These are phyloP conservation scores for Hydrozoanthus tunicans DNA, from an alignment of 64 coral and sea anemone genomes.

Conservation along the genomic window DNA sequence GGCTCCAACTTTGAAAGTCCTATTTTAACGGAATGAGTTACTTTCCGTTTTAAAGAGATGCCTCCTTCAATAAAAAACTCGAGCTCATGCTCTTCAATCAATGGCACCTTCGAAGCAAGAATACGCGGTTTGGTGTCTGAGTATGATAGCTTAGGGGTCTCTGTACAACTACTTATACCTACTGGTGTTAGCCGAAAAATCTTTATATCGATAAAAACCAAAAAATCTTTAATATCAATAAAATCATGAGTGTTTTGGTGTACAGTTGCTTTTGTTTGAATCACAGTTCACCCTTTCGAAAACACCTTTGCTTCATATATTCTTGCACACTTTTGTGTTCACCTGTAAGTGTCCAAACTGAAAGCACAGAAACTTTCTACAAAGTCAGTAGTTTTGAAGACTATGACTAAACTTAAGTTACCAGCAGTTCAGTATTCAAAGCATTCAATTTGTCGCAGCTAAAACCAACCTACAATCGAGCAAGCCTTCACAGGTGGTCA, in stretches of 20 bases:
- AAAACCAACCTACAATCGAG: conserved; percentile 5
- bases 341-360: no score
- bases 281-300: neutral
- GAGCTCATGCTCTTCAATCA: no score
- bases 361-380: neutral
- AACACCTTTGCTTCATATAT: neutral
- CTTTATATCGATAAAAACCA: neutral
- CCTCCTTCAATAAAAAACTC: no score
- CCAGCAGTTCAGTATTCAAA: neutral
- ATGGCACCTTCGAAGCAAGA: no score
- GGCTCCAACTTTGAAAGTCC: no score
- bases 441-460: neutral
- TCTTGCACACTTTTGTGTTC: no score
- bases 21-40: no score
- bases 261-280: neutral
- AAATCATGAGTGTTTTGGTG: neutral
- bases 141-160: no score
- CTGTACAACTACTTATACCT: no score
- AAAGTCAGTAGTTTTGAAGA: neutral
- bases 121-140: no score
- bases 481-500: conserved; percentile 18
- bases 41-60: no score
- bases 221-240: neutral
- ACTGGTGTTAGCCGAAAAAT: no score
- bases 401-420: neutral